phyloP scores from a whole-genome alignment of 1,140 invertebrate species.

The Zaprionus lachaisei region DNA sequence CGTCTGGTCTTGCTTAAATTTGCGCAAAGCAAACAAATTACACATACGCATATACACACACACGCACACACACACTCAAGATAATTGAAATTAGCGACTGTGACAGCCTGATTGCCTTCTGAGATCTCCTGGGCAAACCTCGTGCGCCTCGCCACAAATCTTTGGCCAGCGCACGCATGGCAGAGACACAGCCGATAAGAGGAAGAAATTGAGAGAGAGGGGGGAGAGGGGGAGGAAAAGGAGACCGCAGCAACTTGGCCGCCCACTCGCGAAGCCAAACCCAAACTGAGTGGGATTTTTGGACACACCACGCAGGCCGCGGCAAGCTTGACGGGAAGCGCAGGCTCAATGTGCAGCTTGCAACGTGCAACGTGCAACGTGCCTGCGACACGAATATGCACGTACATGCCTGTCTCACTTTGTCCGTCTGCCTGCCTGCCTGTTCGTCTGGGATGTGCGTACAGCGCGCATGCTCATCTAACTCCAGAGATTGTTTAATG shows the following conservation, averaged over 20 bases:
- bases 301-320: slow-evolving; percentile 44
- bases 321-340: background rate
- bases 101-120: slow-evolving; percentile 78
- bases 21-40: slow-evolving; percentile 70
- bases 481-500: slow-evolving; percentile 63
- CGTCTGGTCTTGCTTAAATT: slow-evolving; percentile 17
- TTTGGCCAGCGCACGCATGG: slow-evolving; percentile 29
- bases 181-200: background rate
- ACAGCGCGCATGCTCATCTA: slow-evolving; percentile 48
- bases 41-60: slow-evolving; percentile 39
- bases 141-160: slow-evolving; percentile 58
- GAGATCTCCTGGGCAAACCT: slow-evolving; percentile 50
- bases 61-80: slow-evolving; percentile 63
- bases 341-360: background rate
- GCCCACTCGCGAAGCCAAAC: slow-evolving; percentile 72
- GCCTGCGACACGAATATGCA: slow-evolving; percentile 3
- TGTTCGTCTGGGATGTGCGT: slow-evolving; percentile 21
- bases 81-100: slow-evolving; percentile 81
- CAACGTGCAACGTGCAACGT: background rate
- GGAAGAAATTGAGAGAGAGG: background rate
- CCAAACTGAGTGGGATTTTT: slow-evolving; percentile 77
- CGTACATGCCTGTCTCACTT: background rate
- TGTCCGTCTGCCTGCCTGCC: background rate
- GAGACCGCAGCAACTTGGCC: slow-evolving; percentile 11
- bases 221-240: background rate